Evolutionary conservation across 2,113 vertebrate genomes (phyloP), one percentile per base, ranked within the genome.

Genomic region (Sciurus niger): DNA sequence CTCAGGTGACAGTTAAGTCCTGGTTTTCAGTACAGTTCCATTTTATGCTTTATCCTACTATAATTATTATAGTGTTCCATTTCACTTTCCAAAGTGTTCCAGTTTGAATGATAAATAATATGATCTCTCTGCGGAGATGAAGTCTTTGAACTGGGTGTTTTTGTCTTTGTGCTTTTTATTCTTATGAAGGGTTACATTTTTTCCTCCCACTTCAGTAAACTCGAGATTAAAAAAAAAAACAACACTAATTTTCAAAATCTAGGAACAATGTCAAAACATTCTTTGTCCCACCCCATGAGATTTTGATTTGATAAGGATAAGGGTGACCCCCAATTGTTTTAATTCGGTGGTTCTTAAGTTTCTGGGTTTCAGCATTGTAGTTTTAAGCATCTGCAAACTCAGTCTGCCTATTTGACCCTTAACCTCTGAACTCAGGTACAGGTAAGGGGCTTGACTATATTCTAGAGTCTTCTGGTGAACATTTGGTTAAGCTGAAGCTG

Each of bases 101-200:
- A n/a, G 4, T 80, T 76, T 87, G 9, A 30, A 80, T 77, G 28
- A 70, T 32, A 83, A 83, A 74, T 72, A 20, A 51, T 60, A 18
- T 25, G n/a, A 70, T 40, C n/a, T 90, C 43, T 94, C 55, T n/a
- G 14, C 17, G 88, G 72, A 72, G 1, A 6, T 83, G 20, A 93
- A 8, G 70, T 80, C 32, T 40, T 90, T 90, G 11, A 25, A 84
- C 60, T 73, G 11, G 24, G 2, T 76, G 40, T 46, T 90, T 77
- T 76, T 89, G 30, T 53, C 11, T 93, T 94, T 67, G n/a, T 72
- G 63, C 43, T 43, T 93, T 92, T 96, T 94, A 58, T 76, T 40
- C 76, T 72, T 72, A 68, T 43, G 13, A 96, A 72, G 8, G 8
- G 6, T 65, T 89, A 20, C 7, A 1, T 30, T 92, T 89, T 84